A percentile compares a stretch with the other conserved stretches of the same genome.
Conservation (phyloP, 2,888 invertebrate species). For the Drosophila incognita region DNA sequence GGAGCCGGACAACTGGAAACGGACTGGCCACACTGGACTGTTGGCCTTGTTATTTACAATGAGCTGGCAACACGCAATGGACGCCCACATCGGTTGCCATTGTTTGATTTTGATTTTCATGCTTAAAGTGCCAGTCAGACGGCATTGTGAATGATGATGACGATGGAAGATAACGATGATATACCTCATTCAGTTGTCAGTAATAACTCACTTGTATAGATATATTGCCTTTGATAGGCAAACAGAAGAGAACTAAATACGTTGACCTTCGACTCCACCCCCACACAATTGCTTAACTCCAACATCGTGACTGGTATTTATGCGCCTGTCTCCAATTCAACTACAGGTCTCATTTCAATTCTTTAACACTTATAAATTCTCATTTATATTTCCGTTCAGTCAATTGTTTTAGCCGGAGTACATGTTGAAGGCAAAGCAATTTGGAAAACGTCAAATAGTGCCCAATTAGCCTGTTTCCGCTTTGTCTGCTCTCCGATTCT, state of each 20-base stretch:
- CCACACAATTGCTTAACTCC: background rate
- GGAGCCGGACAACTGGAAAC: conserved; percentile 4
- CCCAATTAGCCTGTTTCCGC: conserved; percentile 65
- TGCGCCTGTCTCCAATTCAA: conserved; percentile 21
- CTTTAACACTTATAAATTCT: conserved; percentile 8
- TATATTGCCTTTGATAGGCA: conserved; percentile 64
- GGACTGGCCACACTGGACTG: conserved; percentile 3
- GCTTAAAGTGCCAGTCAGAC: conserved; percentile 42
- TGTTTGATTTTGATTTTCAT: conserved; percentile 72
- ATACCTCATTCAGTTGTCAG: conserved; percentile 71
- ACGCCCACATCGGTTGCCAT: conserved; percentile 47
- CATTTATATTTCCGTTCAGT: background rate
- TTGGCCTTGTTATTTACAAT: conserved; percentile 49
- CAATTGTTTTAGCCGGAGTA: background rate
- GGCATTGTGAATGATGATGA: conserved; percentile 40
- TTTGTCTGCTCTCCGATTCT: conserved; percentile 10
- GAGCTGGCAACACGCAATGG: conserved; percentile 69
- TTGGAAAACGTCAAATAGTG: conserved; percentile 66
- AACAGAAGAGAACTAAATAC: conserved; percentile 33
- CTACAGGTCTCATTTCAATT: conserved; percentile 5
- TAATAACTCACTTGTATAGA: conserved; percentile 74
- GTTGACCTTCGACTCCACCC: conserved; percentile 6
- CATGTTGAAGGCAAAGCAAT: conserved; percentile 44
- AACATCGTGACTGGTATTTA: conserved; percentile 34
- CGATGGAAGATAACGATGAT: conserved; percentile 42